phyloP scores from a whole-genome alignment of 1,140 invertebrate genomes.

The Coboldia fuscipes region DNA sequence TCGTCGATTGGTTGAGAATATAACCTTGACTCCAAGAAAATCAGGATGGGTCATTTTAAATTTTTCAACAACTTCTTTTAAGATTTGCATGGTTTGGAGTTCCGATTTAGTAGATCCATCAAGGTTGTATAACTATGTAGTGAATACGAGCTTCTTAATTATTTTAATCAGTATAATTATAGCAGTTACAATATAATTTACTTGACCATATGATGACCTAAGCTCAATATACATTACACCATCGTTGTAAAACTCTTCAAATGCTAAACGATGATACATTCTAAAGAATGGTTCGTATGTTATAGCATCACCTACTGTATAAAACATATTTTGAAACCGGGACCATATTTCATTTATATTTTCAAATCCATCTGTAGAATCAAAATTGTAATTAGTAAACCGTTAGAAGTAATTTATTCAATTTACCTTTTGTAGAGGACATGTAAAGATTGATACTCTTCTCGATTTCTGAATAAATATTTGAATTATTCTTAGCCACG shows the following conservation, averaged over 20 bases:
- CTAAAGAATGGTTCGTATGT: conserved; percentile 42
- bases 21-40: conserved; percentile 40
- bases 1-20: conserved; percentile 31
- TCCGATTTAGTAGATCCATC: conserved; percentile 28
- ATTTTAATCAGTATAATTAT: background rate
- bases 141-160: background rate
- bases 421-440: too few relatives aligned
- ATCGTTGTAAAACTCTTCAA: conserved; percentile 43
- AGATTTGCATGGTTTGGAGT: conserved; percentile 26
- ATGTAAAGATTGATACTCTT: too few relatives aligned
- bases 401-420: too few relatives aligned
- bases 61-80: conserved; percentile 25
- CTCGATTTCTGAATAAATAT: too few relatives aligned
- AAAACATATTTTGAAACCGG: conserved; percentile 35
- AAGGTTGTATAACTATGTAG: conserved; percentile 27
- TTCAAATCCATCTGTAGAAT: conserved; percentile 31
- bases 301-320: conserved; percentile 29
- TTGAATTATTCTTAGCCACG: too few relatives aligned
- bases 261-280: conserved; percentile 37
- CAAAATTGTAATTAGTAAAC: conserved; percentile 31
- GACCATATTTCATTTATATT: conserved; percentile 37
- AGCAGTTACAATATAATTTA: background rate
- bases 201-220: conserved; percentile 22
- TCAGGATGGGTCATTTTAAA: conserved; percentile 31
- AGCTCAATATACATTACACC: conserved; percentile 57